Percentiles rank a stretch among this genome's conserved stretches.
Evolutionary conservation across 2,888 invertebrate species (phyloP).

Genomic region (Gastrophysa polygoni): DNA sequence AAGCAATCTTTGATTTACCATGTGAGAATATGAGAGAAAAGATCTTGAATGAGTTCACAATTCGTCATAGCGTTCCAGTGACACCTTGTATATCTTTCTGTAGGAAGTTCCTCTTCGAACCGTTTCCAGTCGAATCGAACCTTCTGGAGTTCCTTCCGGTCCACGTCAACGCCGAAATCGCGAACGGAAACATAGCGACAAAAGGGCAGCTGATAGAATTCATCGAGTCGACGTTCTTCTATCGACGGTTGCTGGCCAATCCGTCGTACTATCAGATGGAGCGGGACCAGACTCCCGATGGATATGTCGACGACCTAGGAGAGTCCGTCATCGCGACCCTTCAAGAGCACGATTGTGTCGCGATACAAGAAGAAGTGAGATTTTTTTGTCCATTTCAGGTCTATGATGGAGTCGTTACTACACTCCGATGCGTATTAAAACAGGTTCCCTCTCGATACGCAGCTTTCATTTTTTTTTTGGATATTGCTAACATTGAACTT

Average conservation of each 20-base stretch:
- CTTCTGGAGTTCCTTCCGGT: constrained; percentile 89
- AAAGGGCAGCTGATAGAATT: constrained; percentile 96
- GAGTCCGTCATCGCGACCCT: constrained; percentile 78
- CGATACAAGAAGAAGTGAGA: constrained; percentile 68
- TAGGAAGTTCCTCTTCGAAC: constrained; percentile 97
- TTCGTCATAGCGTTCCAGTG: too few species aligned
- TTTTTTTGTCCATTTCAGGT: too few species aligned
- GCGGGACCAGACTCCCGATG: constrained; percentile 45
- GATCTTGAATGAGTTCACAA: too few species aligned
- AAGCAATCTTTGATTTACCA: too few species aligned
- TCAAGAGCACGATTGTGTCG: constrained; percentile 76
- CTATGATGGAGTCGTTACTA: too few species aligned
- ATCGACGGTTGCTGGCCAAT: constrained; percentile 88
- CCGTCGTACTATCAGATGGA: constrained; percentile 89
- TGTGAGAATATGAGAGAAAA: too few species aligned
- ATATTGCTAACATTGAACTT: too few species aligned
- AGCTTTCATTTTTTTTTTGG: too few species aligned
- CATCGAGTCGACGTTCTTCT: constrained; percentile 98
- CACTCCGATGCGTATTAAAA: too few species aligned
- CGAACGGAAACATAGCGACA: constrained; percentile 92
- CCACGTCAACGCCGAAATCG: constrained; percentile 96
- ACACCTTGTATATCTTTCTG: background rate
- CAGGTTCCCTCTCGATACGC: too few species aligned
- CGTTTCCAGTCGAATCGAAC: constrained; percentile 98
- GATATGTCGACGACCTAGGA: constrained; percentile 80